Evolutionary conservation across 2,113 vertebrate genomes (phyloP), one percentile per base, ranked within the genome.

Genomic region (Sturnira hondurensis): DNA sequence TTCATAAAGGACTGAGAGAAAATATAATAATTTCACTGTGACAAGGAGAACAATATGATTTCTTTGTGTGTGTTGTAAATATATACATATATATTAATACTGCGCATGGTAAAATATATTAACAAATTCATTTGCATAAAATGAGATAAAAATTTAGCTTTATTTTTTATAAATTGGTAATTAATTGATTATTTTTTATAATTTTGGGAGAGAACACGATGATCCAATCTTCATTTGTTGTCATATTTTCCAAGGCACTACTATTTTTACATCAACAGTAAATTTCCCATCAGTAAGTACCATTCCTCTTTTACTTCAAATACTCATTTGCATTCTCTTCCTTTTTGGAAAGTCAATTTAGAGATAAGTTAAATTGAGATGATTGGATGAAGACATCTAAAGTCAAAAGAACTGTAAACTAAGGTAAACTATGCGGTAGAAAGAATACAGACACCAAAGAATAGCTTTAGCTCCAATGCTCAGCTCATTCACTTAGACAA

Each of bases 1-100:
- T 50, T 78, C 82, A 92, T 43, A 6, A 96, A 83, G n/a, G 19
- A 93, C 11, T 91, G 36, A 96, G 68, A 81, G 36, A 87, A 86
- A 97, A 82, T 52, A 91, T 12, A 3, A 86, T 89, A 86, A 78
- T 63, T 11, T 0, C 52, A 84, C 0, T 81, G 4, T 93, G 92
- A 77, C 52, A 81, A 93, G 24, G 36, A 22, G 31, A 83, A 15
- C 9, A 36, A 81, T 67, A 22, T 38, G 17, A 85, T n/a, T 82
- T 11, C 24, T 93, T 76, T 95, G 26, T 3, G 61, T 47, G 41
- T 8, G 10, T n/a, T 54, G 2, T 86, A 91, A 83, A 4, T 71
- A 63, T 71, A 86, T 0, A 16, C 1, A 92, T n/a, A 31, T 61
- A 14, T 93, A 56, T 56, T 74, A 45, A 38, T 26, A 89, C 8